Evolutionary conservation across 2,113 vertebrate species (phyloP).

Genomic region (Tragelaphus strepsiceros): DNA sequence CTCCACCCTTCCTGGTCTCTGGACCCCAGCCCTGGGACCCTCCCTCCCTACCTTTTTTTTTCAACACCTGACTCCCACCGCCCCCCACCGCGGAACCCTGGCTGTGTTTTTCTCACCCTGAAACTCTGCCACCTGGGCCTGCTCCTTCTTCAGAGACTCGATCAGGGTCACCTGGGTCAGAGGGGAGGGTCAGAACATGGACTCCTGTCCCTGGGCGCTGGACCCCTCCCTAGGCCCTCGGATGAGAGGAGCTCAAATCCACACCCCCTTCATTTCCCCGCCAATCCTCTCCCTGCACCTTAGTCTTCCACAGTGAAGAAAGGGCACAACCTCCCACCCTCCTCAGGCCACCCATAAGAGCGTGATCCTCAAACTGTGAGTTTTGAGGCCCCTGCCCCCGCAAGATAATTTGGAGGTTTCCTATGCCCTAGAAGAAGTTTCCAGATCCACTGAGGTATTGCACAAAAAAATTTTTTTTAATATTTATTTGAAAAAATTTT

Average conservation of each 20-base stretch:
- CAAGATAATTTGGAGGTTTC: neutral
- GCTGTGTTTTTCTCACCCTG: neutral
- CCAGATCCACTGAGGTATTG: neutral
- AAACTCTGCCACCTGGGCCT: neutral
- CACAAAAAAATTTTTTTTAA: rapidly evolving
- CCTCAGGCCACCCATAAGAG: neutral
- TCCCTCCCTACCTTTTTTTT: neutral
- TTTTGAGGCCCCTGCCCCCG: neutral
- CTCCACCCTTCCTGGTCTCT: neutral
- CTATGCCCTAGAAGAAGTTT: neutral
- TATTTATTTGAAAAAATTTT: neutral
- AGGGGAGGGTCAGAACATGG: neutral
- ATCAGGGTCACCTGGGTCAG: neutral
- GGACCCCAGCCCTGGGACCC: neutral
- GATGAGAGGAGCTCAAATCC: neutral
- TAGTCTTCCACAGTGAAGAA: neutral
- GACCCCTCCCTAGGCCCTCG: too few relatives aligned
- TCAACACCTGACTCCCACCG: neutral
- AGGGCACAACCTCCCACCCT: neutral
- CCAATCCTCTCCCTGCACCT: neutral
- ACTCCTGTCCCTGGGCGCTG: neutral
- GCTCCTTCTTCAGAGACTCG: neutral
- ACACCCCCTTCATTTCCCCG: neutral
- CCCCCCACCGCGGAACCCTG: rapidly evolving
- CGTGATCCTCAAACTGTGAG: neutral